These are phyloP conservation scores for Baccha elongata DNA, from an alignment of 2,888 invertebrate species.

Conservation along the genomic window DNA sequence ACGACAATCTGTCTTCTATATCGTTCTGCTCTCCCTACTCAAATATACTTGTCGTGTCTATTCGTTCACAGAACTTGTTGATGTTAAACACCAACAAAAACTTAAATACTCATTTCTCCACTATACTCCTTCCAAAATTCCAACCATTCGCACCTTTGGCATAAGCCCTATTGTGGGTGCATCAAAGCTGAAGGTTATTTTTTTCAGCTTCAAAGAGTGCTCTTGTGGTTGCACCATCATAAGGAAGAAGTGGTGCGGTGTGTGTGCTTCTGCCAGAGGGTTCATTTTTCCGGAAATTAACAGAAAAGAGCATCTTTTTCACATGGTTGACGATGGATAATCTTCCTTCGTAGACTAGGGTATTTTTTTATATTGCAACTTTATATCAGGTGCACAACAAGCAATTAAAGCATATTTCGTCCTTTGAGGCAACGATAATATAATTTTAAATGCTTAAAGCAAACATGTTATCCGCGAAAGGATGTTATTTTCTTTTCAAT, in stretches of 20 bases:
- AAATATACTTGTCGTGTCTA: constrained; percentile 27
- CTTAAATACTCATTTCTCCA: constrained; percentile 47
- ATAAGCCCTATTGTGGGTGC: constrained; percentile 55
- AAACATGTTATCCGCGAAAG: constrained; percentile 38
- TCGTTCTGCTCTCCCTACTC: constrained; percentile 5
- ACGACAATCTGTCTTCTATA: constrained; percentile 45
- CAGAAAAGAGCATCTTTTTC: constrained; percentile 72
- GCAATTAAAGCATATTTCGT: constrained; percentile 66
- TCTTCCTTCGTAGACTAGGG: constrained; percentile 26
- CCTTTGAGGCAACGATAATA: constrained; percentile 44
- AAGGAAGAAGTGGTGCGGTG: constrained; percentile 9
- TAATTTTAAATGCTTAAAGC: constrained; percentile 62
- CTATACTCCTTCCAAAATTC: background rate
- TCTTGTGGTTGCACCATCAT: constrained; percentile 46
- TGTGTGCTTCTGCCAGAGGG: constrained; percentile 37
- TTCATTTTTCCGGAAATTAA: constrained; percentile 77
- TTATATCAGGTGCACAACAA: constrained; percentile 66
- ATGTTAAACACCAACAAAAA: constrained; percentile 38
- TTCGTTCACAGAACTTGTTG: constrained; percentile 62
- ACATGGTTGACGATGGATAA: constrained; percentile 67
- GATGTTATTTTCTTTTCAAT: constrained; percentile 46
- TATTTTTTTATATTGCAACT: constrained; percentile 24
- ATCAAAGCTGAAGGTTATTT: constrained; percentile 58
- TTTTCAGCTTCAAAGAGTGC: constrained; percentile 41
- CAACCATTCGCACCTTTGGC: constrained; percentile 61